Evolutionary conservation across 1,140 invertebrate genomes (phyloP).

Genomic region (Tachypleus tridentatus): DNA sequence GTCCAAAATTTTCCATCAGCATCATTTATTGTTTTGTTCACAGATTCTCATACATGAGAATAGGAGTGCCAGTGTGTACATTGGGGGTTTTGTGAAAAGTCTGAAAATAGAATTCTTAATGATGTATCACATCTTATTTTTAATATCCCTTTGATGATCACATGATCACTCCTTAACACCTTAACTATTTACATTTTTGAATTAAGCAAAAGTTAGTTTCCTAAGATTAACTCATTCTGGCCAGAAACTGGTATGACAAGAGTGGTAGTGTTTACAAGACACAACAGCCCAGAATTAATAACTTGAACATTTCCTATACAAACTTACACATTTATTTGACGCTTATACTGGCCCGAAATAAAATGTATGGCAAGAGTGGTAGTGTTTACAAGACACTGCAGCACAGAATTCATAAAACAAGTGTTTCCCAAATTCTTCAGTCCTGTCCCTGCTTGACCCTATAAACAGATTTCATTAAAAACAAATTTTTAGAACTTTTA

Average conservation of each 20-base stretch:
- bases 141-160: no score
- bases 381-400: constrained; percentile 60
- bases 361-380: constrained; percentile 60
- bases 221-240: constrained; percentile 5
- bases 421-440: constrained; percentile 46
- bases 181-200: no score
- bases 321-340: constrained; percentile 18
- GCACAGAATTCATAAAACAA: constrained; percentile 49
- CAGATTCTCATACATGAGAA: no score
- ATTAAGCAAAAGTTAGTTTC: no score
- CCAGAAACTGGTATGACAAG: constrained; percentile 49
- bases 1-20: no score
- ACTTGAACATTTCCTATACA: constrained; percentile 43
- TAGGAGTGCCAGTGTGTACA: no score
- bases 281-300: constrained; percentile 50
- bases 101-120: no score
- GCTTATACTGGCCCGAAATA: constrained; percentile 27
- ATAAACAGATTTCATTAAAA: constrained; percentile 6
- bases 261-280: constrained; percentile 59
- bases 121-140: no score
- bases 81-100: no score
- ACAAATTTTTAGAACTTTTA: constrained; percentile 7
- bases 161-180: no score
- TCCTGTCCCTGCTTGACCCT: constrained; percentile 31
- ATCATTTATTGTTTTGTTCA: no score